Evolutionary conservation across 2,888 invertebrate genomes (phyloP), one percentile per base, ranked within the genome.

Genomic region (Brenthis daphne): DNA sequence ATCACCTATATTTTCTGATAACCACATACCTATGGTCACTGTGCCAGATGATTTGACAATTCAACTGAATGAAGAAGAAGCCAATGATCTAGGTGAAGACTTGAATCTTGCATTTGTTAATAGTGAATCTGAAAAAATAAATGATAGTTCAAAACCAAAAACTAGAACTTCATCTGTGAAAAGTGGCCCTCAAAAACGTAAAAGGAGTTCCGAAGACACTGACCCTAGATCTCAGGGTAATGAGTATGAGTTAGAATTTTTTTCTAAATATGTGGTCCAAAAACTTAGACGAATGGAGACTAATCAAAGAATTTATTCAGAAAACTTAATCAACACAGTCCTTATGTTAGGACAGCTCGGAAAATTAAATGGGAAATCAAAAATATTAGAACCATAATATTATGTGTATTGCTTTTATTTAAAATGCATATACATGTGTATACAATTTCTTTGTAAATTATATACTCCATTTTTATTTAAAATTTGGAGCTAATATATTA

Each of bases 31-130:
- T 0, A 92, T 92, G 92, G 90, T 92, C 0, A 90, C 92, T 0
- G 92, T 92, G 3, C 92, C 92, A 0, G 92, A 92, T 84, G 92
- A 92, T 76, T 83, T 92, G 64, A 90, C 92, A n/a, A 90, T 92
- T 71, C 90, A 92, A 43, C 77, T 92, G n/a, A 92, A 91, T 81
- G 90, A 91, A 68, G 89, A 91, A 79, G 91, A 92, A 77, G 91
- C 86, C 1, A 87, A 90, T 83, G 88, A 87, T 73, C 78, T 92
- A 33, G 81, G 85, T 37, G 86, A 87, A 71, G 90, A 90, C 77
- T 81, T 91, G 51, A 88, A 90, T 74, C 77, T 82, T 70, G 86
- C 83, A 61, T 84, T 85, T 82, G 82, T 85, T 4, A 86, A 86
- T 72, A 80, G 73, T 75, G 53, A 65, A 55, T 72, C 69, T 56